Conservation (phyloP, 2,797 vertebrate species). For the Rhinichthys osculus region DNA sequence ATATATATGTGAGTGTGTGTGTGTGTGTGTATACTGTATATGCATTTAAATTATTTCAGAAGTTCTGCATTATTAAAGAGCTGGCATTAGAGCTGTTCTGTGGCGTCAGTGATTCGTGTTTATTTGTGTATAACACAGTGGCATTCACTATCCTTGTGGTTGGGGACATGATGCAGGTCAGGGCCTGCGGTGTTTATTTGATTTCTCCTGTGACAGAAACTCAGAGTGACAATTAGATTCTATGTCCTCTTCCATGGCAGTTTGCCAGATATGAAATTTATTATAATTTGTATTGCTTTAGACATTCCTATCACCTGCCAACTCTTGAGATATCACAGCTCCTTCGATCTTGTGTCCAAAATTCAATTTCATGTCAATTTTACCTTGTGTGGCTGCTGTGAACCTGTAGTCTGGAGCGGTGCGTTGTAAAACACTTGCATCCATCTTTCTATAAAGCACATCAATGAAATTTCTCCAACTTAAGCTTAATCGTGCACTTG, state of each 20-base stretch:
- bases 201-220: slow-evolving; percentile 54
- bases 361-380: slow-evolving; percentile 47
- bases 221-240: slow-evolving; percentile 53
- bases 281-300: slow-evolving; percentile 51
- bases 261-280: slow-evolving; percentile 32
- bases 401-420: slow-evolving; percentile 11
- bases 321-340: slow-evolving; percentile 26
- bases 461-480: slow-evolving; percentile 20
- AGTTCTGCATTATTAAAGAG: background rate
- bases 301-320: slow-evolving; percentile 39
- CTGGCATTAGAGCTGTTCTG: slow-evolving; percentile 24
- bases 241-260: slow-evolving; percentile 46
- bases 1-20: no score
- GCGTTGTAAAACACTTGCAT: slow-evolving; percentile 16
- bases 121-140: slow-evolving; percentile 50
- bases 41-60: slow-evolving; percentile 14
- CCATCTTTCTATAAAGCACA: slow-evolving; percentile 28
- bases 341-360: slow-evolving; percentile 41
- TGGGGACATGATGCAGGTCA: slow-evolving; percentile 46
- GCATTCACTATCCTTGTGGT: slow-evolving; percentile 46
- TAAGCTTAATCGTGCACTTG: slow-evolving; percentile 17
- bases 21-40: no score
- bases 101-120: slow-evolving; percentile 45
- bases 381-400: slow-evolving; percentile 6
- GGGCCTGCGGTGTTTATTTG: slow-evolving; percentile 49